A percentile compares a stretch with the other conserved stretches of the same genome.
phyloP scores from a whole-genome alignment of 2,888 invertebrate genomes.

The Drosophila helvetica region DNA sequence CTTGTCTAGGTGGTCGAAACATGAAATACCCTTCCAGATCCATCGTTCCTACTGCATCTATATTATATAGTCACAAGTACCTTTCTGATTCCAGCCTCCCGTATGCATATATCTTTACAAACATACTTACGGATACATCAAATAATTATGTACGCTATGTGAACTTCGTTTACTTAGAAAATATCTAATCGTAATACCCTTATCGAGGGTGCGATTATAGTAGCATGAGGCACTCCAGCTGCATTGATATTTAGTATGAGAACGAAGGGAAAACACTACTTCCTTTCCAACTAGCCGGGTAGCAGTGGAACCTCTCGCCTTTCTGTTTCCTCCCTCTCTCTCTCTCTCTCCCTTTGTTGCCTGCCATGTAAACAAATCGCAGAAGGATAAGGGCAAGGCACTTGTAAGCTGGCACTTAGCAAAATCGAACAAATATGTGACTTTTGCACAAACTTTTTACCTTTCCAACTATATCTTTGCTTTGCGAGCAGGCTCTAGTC shows the following conservation, averaged over 20 bases:
- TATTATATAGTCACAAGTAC: too few species aligned
- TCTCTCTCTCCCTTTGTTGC: conserved; percentile 11
- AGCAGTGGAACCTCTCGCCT: not conserved
- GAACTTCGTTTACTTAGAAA: too few species aligned
- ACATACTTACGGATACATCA: too few species aligned
- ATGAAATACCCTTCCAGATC: not conserved
- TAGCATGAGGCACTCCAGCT: not conserved
- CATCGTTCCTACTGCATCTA: not conserved
- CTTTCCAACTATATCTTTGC: conserved; percentile 34
- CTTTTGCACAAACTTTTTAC: conserved; percentile 64
- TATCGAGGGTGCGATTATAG: not conserved
- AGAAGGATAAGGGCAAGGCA: conserved; percentile 65
- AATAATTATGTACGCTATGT: too few species aligned
- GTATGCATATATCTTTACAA: too few species aligned
- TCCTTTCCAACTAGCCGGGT: not conserved
- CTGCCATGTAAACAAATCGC: conserved; percentile 71
- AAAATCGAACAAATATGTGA: conserved; percentile 75
- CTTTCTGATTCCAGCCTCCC: too few species aligned
- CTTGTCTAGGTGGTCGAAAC: not conserved
- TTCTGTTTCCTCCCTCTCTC: conserved; percentile 1
- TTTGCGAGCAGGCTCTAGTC: not conserved
- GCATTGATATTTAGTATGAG: conserved; percentile 54
- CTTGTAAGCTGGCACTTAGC: conserved; percentile 74
- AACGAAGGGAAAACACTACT: conserved; percentile 10
- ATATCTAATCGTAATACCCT: not conserved